Percentiles rank a stretch among this genome's conserved stretches.
Conservation (phyloP, 2,888 invertebrate species). For the Cephonodes hylas region DNA sequence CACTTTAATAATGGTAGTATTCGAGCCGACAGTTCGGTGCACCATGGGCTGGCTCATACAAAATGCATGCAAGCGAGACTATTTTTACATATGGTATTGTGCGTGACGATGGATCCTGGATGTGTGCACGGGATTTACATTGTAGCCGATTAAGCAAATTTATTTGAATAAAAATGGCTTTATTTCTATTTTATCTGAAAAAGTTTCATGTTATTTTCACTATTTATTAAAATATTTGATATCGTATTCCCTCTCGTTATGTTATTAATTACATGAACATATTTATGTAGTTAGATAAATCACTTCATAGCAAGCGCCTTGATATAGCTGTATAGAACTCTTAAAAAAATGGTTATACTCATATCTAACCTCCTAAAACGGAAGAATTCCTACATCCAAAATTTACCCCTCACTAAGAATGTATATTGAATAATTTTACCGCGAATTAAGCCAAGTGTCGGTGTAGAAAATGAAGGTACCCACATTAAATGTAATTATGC, state of each 20-base stretch:
- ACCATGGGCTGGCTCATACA: background rate
- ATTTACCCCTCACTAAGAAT: background rate
- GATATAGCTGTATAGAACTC: too few species aligned
- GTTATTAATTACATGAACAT: too few species aligned
- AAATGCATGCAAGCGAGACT: background rate
- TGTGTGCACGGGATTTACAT: background rate
- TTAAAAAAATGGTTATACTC: background rate
- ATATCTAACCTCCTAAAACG: background rate
- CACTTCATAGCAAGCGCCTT: too few species aligned
- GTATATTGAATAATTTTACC: slow-evolving; percentile 12
- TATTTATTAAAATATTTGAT: too few species aligned
- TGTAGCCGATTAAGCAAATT: background rate
- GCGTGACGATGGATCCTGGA: background rate
- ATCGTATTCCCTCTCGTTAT: too few species aligned
- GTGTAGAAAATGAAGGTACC: slow-evolving; percentile 24
- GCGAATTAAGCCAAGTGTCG: slow-evolving; percentile 17
- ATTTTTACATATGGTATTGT: slow-evolving; percentile 1
- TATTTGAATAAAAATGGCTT: background rate
- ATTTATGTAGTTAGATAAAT: too few species aligned
- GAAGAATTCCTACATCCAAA: background rate
- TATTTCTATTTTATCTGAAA: background rate
- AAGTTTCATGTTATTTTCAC: background rate
- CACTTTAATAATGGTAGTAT: too few species aligned
- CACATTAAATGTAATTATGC: slow-evolving; percentile 38
- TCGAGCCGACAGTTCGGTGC: background rate